Percentiles rank a stretch among this genome's conserved stretches.
phyloP scores from a whole-genome alignment of 2,888 invertebrate genomes.

The Pelosia muscerda region DNA sequence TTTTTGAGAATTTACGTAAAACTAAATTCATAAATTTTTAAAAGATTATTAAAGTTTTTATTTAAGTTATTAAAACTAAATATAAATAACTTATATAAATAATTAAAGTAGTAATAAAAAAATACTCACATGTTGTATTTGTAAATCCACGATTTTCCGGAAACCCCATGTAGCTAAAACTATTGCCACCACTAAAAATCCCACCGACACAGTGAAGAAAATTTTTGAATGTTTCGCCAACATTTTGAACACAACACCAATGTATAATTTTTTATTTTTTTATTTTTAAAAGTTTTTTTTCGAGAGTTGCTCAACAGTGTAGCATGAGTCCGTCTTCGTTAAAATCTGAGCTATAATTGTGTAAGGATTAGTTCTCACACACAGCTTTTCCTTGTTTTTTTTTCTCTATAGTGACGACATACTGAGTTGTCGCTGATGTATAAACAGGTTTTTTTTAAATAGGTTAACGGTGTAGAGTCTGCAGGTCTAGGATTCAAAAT shows the following conservation, averaged over 20 bases:
- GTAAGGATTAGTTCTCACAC: conserved; percentile 41
- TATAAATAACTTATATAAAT: neutral
- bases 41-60: too few relatives aligned
- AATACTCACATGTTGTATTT: conserved; percentile 80
- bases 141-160: conserved; percentile 76
- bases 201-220: conserved; percentile 69
- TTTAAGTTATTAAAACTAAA: too few relatives aligned
- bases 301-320: conserved; percentile 20
- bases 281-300: neutral
- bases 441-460: conserved; percentile 41
- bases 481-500: neutral
- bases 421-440: conserved; percentile 17
- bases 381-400: conserved; percentile 42
- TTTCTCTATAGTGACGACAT: conserved; percentile 24
- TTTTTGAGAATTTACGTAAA: neutral
- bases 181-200: conserved; percentile 72
- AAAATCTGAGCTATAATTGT: conserved; percentile 53
- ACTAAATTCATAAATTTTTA: neutral
- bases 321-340: conserved; percentile 50
- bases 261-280: too few relatives aligned
- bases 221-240: conserved; percentile 71
- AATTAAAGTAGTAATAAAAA: neutral
- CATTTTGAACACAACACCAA: conserved; percentile 59
- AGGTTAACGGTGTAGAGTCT: neutral
- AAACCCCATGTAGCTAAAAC: conserved; percentile 82